Conservation (phyloP, 2,797 vertebrate species). For the Echeneis naucrates region DNA sequence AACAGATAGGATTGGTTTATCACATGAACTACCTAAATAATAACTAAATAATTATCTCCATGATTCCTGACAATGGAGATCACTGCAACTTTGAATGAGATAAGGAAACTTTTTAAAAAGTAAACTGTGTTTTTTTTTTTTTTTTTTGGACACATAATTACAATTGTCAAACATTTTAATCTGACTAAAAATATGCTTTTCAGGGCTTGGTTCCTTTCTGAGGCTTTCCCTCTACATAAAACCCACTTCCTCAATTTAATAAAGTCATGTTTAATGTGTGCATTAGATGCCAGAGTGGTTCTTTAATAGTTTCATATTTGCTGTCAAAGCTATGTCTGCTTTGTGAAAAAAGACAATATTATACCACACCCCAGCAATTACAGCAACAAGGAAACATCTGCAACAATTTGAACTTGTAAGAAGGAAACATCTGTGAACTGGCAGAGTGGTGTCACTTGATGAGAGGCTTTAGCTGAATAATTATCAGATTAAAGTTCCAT, state of each 20-base stretch:
- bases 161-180: no score
- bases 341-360: neutral
- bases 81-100: no score
- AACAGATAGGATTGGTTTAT: neutral
- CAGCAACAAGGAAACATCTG: conserved; percentile 38
- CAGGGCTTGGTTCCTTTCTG: no score
- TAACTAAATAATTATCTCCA: neutral
- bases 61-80: neutral
- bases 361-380: no score
- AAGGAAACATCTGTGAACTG: conserved; percentile 48
- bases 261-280: no score
- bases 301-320: neutral
- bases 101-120: no score
- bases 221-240: no score
- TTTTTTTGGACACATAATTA: no score
- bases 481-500: conserved; percentile 9
- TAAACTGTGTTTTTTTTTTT: no score
- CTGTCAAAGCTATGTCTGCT: neutral
- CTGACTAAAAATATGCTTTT: no score
- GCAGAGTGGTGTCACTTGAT: conserved; percentile 26
- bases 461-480: conserved; percentile 8
- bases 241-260: no score
- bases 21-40: neutral
- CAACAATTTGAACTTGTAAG: neutral
- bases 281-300: neutral